Evolutionary conservation across 2,888 invertebrate species (phyloP), one percentile per base, ranked within the genome.

Genomic region (Crepidodera aurea): DNA sequence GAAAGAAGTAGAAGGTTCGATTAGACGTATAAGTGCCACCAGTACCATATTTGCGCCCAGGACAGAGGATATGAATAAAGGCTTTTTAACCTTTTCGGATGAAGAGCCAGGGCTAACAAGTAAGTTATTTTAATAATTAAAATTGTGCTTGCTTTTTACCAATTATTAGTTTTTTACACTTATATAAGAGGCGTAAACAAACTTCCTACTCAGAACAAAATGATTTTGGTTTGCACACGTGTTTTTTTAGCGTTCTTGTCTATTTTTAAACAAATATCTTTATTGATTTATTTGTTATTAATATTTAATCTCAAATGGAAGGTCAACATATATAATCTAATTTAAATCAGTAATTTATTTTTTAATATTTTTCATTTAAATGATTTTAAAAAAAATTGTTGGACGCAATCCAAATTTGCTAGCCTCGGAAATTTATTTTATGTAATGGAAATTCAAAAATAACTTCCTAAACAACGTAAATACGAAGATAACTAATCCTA

Each of bases 31-130:
- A 78, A 88, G 89, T 57, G 88, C 90, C 69, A 90, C 91, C 65
- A 86, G 88, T 76, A 88, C 87, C 71, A 89, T 92, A 78, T 92
- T 93, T 80, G 90, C 89, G 68, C 91, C 91, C 71, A 87, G 90
- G 81, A 90, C 93, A 73, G 88, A 93, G 87, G 95, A 95, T 83
- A 96, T 96, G 95, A 94, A 91, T 85, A 92, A 92, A 83, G 93
- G 92, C 82, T 96, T 91, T 86, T 87, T 94, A 79, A 90, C 90
- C 82, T 94, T 93, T 83, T 88, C 91, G 75, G 93, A 92, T 79
- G 91, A 93, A 83, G 90, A 91, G 81, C 85, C 88, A 70, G 92
- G 92, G 76, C 85, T 90, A 79, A 92, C 93, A 84, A 92, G 94
- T 94, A 84, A 90, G 92, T 91, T 79, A 2, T 54, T 22, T 37